Evolutionary conservation across 1,140 invertebrate genomes (phyloP).

Genomic region (Diprion similis): DNA sequence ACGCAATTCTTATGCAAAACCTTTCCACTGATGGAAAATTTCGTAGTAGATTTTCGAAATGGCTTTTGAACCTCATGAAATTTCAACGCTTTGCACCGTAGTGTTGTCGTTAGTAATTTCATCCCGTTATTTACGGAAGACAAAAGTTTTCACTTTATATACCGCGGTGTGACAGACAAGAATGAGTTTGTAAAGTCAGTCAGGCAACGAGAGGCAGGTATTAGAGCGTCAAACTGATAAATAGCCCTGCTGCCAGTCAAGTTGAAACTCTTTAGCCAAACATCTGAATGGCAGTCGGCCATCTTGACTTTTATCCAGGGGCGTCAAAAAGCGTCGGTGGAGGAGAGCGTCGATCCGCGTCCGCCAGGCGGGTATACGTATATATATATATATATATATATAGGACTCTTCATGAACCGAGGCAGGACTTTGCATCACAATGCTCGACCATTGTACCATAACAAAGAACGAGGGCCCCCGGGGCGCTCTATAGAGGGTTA

Average conservation of each 20-base stretch:
- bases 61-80: no score
- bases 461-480: not conserved
- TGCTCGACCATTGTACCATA: not conserved
- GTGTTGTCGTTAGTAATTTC: not conserved
- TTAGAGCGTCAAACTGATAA: not conserved
- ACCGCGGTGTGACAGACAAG: not conserved
- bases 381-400: no score
- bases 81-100: not conserved
- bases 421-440: slow-evolving; percentile 7
- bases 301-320: not conserved
- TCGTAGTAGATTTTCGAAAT: no score
- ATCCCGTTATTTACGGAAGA: not conserved
- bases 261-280: not conserved
- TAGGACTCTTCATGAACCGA: not conserved
- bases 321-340: not conserved
- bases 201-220: not conserved
- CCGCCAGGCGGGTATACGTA: not conserved
- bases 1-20: no score
- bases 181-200: not conserved
- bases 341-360: not conserved
- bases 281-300: slow-evolving; percentile 4
- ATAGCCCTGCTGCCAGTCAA: not conserved
- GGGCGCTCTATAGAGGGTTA: not conserved
- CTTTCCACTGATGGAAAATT: no score
- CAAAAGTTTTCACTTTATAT: not conserved